Evolutionary conservation across 2,113 vertebrate species (phyloP).

Genomic region (Tamias sibiricus): DNA sequence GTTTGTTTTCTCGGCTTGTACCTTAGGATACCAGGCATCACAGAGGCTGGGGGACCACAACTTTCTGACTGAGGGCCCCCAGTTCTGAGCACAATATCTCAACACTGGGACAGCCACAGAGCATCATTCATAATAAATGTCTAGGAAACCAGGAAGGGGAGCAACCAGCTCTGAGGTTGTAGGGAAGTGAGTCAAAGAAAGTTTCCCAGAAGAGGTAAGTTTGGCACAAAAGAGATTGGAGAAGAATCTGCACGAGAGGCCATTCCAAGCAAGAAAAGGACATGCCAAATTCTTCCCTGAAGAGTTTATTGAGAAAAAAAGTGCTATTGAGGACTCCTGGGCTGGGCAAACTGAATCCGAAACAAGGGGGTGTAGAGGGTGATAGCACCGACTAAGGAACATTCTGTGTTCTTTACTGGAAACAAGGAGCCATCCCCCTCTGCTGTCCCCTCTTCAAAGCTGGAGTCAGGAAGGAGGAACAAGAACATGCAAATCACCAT

Average conservation of each 20-base stretch:
- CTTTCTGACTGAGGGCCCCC: not conserved
- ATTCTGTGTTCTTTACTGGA: not conserved
- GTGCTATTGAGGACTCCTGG: not conserved
- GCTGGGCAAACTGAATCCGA: not conserved
- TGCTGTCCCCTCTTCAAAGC: not conserved
- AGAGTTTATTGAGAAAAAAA: not conserved
- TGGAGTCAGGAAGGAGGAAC: not conserved
- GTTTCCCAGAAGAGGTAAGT: not conserved
- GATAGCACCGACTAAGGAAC: not conserved
- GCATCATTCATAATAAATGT: not conserved
- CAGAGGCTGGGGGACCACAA: not conserved
- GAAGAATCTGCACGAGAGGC: not conserved
- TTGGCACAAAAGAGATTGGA: not conserved
- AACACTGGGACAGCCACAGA: rapidly evolving
- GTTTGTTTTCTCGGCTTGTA: not conserved
- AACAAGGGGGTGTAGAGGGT: not conserved
- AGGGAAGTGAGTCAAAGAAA: not conserved
- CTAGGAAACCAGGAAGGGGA: not conserved
- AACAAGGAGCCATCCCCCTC: not conserved
- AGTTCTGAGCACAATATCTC: not conserved
- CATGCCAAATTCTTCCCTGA: not conserved
- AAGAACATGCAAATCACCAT: slow-evolving; percentile 62
- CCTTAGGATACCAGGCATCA: not conserved
- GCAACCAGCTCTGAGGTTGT: not conserved
- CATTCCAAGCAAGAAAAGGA: not conserved